A percentile compares a stretch with the other conserved stretches of the same genome.
These are phyloP conservation scores for Zhengitettix transpicula DNA, from an alignment of 2,888 invertebrate species.

Conservation along the genomic window DNA sequence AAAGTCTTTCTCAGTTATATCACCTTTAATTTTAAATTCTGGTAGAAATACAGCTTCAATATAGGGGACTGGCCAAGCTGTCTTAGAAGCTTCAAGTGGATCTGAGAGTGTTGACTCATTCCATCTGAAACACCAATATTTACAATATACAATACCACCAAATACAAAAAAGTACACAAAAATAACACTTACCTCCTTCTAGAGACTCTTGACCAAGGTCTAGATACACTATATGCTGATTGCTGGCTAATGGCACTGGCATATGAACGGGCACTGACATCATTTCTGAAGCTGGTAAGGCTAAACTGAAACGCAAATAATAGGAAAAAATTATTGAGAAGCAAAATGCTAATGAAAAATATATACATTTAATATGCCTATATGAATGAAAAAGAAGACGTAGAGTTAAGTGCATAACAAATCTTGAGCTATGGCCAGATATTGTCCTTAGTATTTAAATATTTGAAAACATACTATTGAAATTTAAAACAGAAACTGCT, in stretches of 20 bases:
- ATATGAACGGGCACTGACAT: slow-evolving; percentile 42
- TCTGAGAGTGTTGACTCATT: slow-evolving; percentile 44
- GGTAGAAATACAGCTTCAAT: slow-evolving; percentile 75
- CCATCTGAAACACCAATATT: slow-evolving; percentile 32
- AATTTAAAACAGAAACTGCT: no score
- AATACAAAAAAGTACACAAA: background rate
- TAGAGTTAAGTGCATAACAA: no score
- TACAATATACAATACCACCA: background rate
- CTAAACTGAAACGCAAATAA: slow-evolving; percentile 31
- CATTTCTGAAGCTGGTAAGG: slow-evolving; percentile 38
- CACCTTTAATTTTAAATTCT: slow-evolving; percentile 60
- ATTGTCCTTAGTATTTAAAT: no score
- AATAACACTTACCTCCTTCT: slow-evolving; percentile 13
- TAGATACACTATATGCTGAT: slow-evolving; percentile 39
- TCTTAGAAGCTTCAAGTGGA: slow-evolving; percentile 41
- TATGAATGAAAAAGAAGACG: no score
- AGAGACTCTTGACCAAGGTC: slow-evolving; percentile 42
- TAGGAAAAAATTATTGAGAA: no score
- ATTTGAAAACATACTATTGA: no score
- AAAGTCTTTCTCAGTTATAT: slow-evolving; percentile 37
- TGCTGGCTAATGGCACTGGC: slow-evolving; percentile 39
- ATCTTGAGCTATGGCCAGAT: no score
- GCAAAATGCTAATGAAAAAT: background rate
- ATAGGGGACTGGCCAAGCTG: slow-evolving; percentile 67
- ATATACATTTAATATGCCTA: background rate